phyloP scores from a whole-genome alignment of 1,140 invertebrate species.

The Plutomurus gul region DNA sequence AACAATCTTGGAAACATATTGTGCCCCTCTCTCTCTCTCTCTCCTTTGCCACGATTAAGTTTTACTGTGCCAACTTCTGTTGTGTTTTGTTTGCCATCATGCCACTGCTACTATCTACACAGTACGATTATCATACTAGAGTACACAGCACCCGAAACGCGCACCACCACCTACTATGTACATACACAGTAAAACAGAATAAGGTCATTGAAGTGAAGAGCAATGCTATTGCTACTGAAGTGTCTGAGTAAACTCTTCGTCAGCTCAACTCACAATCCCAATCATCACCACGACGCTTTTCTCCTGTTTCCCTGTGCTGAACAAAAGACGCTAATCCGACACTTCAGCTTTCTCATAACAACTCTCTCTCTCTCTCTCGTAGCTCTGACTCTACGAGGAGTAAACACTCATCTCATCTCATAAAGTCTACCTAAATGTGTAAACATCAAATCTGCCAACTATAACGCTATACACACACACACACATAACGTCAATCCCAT shows the following conservation, averaged over 20 bases:
- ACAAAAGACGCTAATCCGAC: conserved; percentile 9
- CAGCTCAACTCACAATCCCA: background rate
- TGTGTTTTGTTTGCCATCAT: too few relatives aligned
- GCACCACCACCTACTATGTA: too few relatives aligned
- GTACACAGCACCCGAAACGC: too few relatives aligned
- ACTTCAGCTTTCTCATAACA: background rate
- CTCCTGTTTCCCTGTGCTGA: background rate
- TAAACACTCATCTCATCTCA: conserved; percentile 8
- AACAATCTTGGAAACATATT: too few relatives aligned
- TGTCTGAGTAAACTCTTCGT: background rate
- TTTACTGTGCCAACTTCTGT: too few relatives aligned
- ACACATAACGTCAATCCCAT: background rate
- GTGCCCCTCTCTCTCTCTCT: too few relatives aligned
- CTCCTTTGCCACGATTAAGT: too few relatives aligned
- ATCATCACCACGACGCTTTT: background rate
- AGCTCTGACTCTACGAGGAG: background rate
- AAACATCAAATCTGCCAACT: background rate
- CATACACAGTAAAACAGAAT: too few relatives aligned
- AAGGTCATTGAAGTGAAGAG: background rate
- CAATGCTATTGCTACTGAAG: background rate
- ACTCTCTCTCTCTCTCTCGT: background rate
- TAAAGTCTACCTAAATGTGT: too few relatives aligned
- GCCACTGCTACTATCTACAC: too few relatives aligned
- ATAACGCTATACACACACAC: background rate
- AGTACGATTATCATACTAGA: too few relatives aligned